phyloP scores from a whole-genome alignment of 1,140 invertebrate species.

The Centruroides vittatus region DNA sequence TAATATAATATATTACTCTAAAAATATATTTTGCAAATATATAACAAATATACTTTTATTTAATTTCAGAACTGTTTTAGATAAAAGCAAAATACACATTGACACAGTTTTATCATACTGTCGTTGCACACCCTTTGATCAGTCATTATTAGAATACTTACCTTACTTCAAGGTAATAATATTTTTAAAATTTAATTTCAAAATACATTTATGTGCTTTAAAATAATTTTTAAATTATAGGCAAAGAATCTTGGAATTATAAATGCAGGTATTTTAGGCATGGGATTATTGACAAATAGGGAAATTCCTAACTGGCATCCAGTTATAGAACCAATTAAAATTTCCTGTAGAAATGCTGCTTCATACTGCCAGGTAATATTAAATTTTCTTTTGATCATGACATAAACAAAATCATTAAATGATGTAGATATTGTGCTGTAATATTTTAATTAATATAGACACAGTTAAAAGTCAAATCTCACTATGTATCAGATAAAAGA shows the following conservation, averaged over 20 bases:
- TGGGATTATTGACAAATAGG: constrained; percentile 55
- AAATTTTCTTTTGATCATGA: not conserved
- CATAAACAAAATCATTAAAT: not conserved
- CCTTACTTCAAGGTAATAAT: constrained; percentile 52
- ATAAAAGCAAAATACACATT: constrained; percentile 47
- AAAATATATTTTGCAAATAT: no score
- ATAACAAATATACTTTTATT: no score
- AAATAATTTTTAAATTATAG: constrained; percentile 34
- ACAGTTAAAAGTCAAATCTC: no score
- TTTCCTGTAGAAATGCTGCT: constrained; percentile 29
- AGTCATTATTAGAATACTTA: constrained; percentile 52
- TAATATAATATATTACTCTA: no score
- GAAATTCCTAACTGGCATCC: constrained; percentile 62
- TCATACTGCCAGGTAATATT: constrained; percentile 28
- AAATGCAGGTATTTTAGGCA: constrained; percentile 59
- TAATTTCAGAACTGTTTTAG: constrained; percentile 41
- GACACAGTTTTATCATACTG: constrained; percentile 62
- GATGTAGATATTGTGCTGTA: not conserved
- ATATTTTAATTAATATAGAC: not conserved
- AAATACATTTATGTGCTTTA: not conserved
- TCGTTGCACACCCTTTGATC: constrained; percentile 62
- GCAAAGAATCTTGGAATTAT: constrained; percentile 57
- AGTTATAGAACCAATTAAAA: constrained; percentile 48
- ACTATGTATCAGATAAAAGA: no score
- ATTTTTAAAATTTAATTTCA: no score